Base-by-base conservation (phyloP, 2,797 vertebrate genomes). In the Silurus lanzhouensis region DNA sequence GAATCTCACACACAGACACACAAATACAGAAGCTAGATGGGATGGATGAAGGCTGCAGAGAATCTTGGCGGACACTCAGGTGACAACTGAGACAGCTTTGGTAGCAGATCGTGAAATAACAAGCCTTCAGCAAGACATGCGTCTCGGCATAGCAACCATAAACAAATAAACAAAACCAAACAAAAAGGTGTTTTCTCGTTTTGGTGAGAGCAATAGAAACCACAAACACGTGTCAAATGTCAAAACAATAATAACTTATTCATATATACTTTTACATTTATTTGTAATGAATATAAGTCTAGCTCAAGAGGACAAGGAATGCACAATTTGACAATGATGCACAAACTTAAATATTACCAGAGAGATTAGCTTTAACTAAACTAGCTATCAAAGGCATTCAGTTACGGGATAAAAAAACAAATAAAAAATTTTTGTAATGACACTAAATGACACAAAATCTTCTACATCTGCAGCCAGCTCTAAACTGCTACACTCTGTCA, bases 41-140 rank as follows among this genome's bases (percentile, higher is more conserved):
- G 83, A 85, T 88, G 86, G 80, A 83, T 82, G 86, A 85, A 87
- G 85, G 78, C 83, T 85, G 88, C 67, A 81, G 87, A 88, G 77
- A 88, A 84, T 71, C 85, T 89, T 89, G 88, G 86, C 86, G 82
- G 81, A 84, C 58, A 38, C 84, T 86, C 82, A 88, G 87, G 86
- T 89, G 90, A 91, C 68, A 83, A 86, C 67, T 85, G 60, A 87
- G 86, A 87, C 76, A 89, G 89, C 84, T 87, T 90, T 89, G 76
- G 81, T 85, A 84, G 83, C 88, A 91, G 88, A 88, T 85, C 83
- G 38, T 67, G 80, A 84, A 87, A 85, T 85, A 89, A 86, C 83
- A 86, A 89, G 78, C 83, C 64, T 67, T 68, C 63, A 79, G 83
- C 75, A 60, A 57, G 83, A 70, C 83, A 79, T 70, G 55, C 82